Base-by-base conservation (phyloP, 1,140 invertebrate species). In the Lanistes nyassanus region DNA sequence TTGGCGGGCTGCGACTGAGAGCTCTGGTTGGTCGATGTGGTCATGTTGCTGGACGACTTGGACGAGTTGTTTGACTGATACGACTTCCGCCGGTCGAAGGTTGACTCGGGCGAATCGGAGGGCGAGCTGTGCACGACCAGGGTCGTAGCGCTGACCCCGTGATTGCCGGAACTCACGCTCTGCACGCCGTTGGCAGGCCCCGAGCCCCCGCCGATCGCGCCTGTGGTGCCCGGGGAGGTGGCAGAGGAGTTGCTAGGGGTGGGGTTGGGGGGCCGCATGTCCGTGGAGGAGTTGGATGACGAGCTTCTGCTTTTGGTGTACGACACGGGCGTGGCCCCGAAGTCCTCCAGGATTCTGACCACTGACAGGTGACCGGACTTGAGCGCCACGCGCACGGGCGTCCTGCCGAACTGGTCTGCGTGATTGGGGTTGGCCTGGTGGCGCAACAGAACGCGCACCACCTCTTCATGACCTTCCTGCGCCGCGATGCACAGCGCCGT, bases 381-480 rank as follows among this genome's bases (percentile, higher is more conserved):
- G 1, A 93, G 91, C 5, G 94, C 94, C 21, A 95, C 94, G 81
- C 94, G 91, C 65, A 94, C 91, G 6, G 94, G 93, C 79, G 94
- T 95, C 66, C 94, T 87, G 81, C 96, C 96, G 88, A 95, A 98
- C 80, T 95, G 94, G 89, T 98, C 96, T 0, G 95, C 96, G 86
- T 97, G 96, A 84, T 94, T 93, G 0, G 96, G 96, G 92, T 98
- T 95, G 1, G 96, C 97, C 42, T 95, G 95, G 81, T 95, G 95
- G 84, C 95, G 93, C 5, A 98, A 88, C 47, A 98, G 89, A 71
- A 94, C 93, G 72, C 94, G 89, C 0, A 98, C 96, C 82, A 96
- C 97, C 71, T 95, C 94, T 81, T 96, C 95, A 86, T 98, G 96
- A 0, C 97, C 97, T 89, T 98, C 96, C 83, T 98, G 98, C 0